Evolutionary conservation across 2,888 invertebrate genomes (phyloP).

Genomic region (Leptopterna dolabrata): DNA sequence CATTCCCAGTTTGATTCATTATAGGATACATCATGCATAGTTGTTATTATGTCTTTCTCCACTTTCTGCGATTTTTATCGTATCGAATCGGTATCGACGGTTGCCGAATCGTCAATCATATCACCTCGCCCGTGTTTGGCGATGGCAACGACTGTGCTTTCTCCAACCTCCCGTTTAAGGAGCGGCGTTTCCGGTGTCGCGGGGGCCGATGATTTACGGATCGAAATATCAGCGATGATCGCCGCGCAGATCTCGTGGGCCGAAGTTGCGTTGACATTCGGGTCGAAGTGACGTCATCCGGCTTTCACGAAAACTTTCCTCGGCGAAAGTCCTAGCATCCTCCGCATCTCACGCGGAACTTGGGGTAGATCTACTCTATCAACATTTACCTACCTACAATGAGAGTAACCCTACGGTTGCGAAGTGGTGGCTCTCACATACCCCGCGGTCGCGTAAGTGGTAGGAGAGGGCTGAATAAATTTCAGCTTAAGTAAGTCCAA

Average conservation of each 20-base stretch:
- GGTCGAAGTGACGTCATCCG: neutral
- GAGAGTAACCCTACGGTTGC: too few species aligned
- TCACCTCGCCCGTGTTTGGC: too few species aligned
- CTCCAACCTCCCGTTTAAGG: neutral
- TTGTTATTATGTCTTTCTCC: too few species aligned
- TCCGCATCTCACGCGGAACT: neutral
- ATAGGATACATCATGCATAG: too few species aligned
- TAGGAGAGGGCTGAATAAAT: too few species aligned
- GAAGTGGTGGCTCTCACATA: too few species aligned
- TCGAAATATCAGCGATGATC: neutral
- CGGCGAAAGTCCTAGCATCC: neutral
- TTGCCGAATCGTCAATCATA: too few species aligned
- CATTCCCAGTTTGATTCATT: too few species aligned
- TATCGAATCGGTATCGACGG: too few species aligned
- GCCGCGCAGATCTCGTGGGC: neutral
- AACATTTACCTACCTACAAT: neutral
- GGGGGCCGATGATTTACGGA: neutral
- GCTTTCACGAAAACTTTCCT: neutral
- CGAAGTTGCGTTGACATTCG: neutral
- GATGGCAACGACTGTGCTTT: neutral
- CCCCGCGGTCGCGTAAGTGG: too few species aligned
- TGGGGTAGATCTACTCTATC: neutral
- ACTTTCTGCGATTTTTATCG: too few species aligned
- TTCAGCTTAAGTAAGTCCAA: too few species aligned
- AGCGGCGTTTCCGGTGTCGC: neutral